Conservation (phyloP, 2,888 invertebrate species). For the Fabriciana adippe region DNA sequence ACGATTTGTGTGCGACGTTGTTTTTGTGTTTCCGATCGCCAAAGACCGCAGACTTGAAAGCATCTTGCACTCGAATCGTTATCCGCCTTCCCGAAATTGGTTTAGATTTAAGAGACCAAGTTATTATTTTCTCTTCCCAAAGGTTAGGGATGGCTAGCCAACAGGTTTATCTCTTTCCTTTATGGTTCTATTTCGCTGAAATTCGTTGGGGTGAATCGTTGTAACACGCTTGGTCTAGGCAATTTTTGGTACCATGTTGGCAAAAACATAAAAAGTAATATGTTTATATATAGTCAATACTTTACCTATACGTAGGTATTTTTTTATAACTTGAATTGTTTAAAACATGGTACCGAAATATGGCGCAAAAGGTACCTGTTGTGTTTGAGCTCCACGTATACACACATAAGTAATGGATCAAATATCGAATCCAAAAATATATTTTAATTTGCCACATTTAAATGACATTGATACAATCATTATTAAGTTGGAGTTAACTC, state of each 20-base stretch:
- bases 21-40: conserved; percentile 1
- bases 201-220: conserved; percentile 16
- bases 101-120: conserved; percentile 12
- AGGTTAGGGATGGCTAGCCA: conserved; percentile 15
- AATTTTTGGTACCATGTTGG: conserved; percentile 18
- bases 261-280: conserved; percentile 1
- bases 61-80: conserved; percentile 8
- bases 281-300: not conserved
- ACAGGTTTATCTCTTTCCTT: conserved; percentile 18
- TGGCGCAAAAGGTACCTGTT: not conserved
- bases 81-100: conserved; percentile 10
- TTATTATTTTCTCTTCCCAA: conserved; percentile 2
- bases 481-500: too few relatives aligned
- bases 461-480: too few relatives aligned
- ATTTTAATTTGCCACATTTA: too few relatives aligned
- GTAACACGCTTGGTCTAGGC: conserved; percentile 4
- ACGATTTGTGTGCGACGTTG: conserved; percentile 23
- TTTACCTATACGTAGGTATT: conserved; percentile 16
- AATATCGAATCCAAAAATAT: not conserved
- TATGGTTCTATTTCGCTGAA: conserved; percentile 8
- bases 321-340: not conserved
- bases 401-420: not conserved
- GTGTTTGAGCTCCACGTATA: not conserved
- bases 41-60: conserved; percentile 2
- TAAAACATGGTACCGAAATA: not conserved